These are phyloP conservation scores for Pilophorus perplexus DNA, from an alignment of 2,888 invertebrate species.

Conservation along the genomic window DNA sequence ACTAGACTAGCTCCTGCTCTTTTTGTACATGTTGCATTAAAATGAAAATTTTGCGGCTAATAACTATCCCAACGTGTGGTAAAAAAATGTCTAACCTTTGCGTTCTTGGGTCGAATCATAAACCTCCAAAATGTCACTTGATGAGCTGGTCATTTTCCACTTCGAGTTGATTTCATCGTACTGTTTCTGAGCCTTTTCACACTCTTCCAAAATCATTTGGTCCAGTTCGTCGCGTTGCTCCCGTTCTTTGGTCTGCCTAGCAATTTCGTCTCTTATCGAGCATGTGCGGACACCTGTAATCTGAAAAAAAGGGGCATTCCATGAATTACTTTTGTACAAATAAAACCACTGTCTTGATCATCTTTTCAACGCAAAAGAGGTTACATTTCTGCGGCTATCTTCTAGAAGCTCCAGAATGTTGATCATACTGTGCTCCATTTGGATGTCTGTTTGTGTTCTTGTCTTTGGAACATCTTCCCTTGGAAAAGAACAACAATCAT, in stretches of 20 bases:
- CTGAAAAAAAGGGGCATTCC: too few species aligned
- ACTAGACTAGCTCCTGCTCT: too few species aligned
- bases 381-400: constrained; percentile 10
- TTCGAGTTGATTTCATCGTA: constrained; percentile 58
- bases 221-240: constrained; percentile 53
- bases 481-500: too few species aligned
- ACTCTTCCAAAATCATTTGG: constrained; percentile 19
- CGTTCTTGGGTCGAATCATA: constrained; percentile 67
- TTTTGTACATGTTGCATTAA: too few species aligned
- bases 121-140: constrained; percentile 73
- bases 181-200: constrained; percentile 59
- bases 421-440: constrained; percentile 35
- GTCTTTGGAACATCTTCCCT: neutral
- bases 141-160: constrained; percentile 65
- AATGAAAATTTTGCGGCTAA: too few species aligned
- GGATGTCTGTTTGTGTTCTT: neutral
- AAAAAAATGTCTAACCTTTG: constrained; percentile 54
- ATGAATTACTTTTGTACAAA: too few species aligned
- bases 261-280: constrained; percentile 68
- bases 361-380: too few species aligned
- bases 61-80: too few species aligned
- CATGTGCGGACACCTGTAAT: constrained; percentile 69
- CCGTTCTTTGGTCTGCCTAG: constrained; percentile 53
- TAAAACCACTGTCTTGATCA: too few species aligned
- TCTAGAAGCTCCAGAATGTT: constrained; percentile 30